Evolutionary conservation across 2,797 vertebrate species (phyloP).

Genomic region (Darevskia nairensis): DNA sequence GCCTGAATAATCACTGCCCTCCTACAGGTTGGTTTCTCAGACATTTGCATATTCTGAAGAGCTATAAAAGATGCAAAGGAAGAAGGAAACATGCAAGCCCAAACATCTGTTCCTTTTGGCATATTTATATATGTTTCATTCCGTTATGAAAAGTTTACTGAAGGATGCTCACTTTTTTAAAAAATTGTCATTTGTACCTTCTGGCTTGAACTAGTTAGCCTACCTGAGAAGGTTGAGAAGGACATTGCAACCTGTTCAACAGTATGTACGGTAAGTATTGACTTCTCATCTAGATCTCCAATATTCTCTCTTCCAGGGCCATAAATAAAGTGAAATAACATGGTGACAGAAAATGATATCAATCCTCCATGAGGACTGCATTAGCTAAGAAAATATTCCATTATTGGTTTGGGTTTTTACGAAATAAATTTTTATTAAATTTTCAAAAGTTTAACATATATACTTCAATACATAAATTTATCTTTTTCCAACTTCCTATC

Average conservation of each 20-base stretch:
- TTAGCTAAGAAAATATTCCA: too few species aligned
- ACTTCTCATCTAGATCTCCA: neutral
- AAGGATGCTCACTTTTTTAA: constrained; percentile 5
- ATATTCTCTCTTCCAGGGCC: neutral
- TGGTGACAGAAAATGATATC: neutral
- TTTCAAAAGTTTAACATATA: too few species aligned
- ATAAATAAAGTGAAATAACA: neutral
- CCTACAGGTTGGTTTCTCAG: neutral
- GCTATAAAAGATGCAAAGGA: constrained; percentile 21
- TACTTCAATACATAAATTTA: too few species aligned
- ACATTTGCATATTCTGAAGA: constrained; percentile 12
- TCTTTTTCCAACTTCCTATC: too few species aligned
- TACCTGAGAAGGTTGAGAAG: neutral
- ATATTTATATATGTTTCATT: constrained; percentile 21
- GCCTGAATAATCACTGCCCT: constrained; percentile 37
- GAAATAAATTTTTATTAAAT: too few species aligned
- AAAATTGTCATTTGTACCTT: neutral
- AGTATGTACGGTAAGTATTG: neutral
- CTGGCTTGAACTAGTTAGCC: neutral
- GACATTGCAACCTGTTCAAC: neutral
- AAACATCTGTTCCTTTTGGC: constrained; percentile 10
- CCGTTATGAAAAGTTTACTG: neutral
- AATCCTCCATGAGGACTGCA: neutral
- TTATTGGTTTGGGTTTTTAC: too few species aligned
- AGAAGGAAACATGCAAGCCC: constrained; percentile 5